Evolutionary conservation across 2,888 invertebrate species (phyloP).

Genomic region (Lampropteryx suffumata): DNA sequence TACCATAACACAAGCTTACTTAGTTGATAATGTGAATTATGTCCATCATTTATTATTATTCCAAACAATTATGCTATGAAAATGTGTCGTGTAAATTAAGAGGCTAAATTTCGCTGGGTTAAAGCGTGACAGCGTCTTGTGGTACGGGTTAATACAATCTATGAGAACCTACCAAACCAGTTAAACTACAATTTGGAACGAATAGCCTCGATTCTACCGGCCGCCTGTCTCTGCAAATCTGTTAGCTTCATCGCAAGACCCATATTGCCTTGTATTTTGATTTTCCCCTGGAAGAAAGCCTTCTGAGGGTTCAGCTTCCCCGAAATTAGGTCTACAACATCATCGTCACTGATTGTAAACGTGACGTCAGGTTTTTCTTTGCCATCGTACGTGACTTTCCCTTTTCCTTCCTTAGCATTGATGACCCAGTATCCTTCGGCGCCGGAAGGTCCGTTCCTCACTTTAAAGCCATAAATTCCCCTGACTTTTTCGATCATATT

Average conservation of each 20-base stretch:
- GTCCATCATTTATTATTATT: no score
- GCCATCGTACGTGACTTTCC: conserved; percentile 91
- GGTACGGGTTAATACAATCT: neutral
- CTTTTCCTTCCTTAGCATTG: conserved; percentile 94
- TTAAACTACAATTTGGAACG: conserved; percentile 87
- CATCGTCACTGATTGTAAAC: conserved; percentile 94
- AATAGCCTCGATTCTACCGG: conserved; percentile 87
- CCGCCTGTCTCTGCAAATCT: conserved; percentile 89
- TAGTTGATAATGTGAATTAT: no score
- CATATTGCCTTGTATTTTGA: conserved; percentile 98
- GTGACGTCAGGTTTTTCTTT: conserved; percentile 94
- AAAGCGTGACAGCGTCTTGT: neutral
- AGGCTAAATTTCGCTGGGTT: no score
- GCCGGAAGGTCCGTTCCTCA: conserved; percentile 90
- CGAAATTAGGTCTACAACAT: conserved; percentile 93
- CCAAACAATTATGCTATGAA: no score
- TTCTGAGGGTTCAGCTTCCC: conserved; percentile 97
- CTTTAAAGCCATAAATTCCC: conserved; percentile 95
- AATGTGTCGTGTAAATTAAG: no score
- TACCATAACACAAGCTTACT: no score
- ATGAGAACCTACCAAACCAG: conserved; percentile 26
- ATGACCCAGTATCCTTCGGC: conserved; percentile 95
- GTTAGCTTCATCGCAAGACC: conserved; percentile 97
- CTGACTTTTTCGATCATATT: conserved; percentile 92
- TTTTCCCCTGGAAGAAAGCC: conserved; percentile 97